Evolutionary conservation across 2,797 vertebrate species (phyloP).

Genomic region (Syndactyla subalaris): DNA sequence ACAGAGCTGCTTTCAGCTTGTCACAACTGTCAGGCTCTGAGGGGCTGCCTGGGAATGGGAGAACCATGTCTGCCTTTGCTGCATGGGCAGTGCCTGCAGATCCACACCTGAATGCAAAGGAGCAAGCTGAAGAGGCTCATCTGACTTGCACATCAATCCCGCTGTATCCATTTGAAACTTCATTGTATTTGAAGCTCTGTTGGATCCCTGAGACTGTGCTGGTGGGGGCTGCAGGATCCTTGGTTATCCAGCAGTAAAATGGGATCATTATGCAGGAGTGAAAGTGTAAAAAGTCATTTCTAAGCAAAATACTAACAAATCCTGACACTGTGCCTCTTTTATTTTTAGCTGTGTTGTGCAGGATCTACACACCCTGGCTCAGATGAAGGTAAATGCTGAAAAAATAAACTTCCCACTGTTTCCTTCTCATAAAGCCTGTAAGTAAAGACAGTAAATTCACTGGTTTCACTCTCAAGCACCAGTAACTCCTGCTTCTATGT

Average conservation of each 20-base stretch:
- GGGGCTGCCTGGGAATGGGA: neutral
- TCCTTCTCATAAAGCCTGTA: neutral
- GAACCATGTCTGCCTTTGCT: neutral
- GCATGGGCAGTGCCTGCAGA: neutral
- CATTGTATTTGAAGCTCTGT: neutral
- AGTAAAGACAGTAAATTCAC: neutral
- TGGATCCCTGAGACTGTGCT: neutral
- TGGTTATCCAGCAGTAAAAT: neutral
- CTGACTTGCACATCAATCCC: neutral
- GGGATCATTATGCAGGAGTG: neutral
- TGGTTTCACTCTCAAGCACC: neutral
- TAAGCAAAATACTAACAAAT: neutral
- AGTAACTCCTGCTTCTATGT: neutral
- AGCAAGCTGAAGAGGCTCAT: neutral
- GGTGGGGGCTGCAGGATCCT: neutral
- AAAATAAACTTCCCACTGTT: neutral
- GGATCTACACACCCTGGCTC: neutral
- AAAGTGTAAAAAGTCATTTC: neutral
- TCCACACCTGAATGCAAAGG: neutral
- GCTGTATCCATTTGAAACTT: neutral
- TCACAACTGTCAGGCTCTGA: neutral
- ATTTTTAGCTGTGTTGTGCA: neutral
- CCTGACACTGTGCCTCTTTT: neutral
- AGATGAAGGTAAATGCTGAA: neutral
- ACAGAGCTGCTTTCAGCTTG: neutral